Evolutionary conservation across 2,888 invertebrate genomes (phyloP), one percentile per base, ranked within the genome.

Genomic region (Drosophila nr. perissopoda): DNA sequence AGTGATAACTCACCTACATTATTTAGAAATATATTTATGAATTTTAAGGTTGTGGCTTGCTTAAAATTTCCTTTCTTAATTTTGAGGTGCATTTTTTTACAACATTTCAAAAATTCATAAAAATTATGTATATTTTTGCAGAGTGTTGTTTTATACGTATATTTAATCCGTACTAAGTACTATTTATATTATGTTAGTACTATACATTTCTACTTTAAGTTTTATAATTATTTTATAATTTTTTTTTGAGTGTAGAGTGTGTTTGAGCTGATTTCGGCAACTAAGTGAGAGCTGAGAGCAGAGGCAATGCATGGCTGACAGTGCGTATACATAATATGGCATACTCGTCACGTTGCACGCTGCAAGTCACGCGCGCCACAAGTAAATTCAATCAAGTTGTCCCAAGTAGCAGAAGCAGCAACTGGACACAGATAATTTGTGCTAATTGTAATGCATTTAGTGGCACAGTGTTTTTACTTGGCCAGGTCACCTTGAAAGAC

Each of bases 391-490:
- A 90, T 85, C 90, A 85, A 88, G 83, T 80, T 72, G 70, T 66
- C 46, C 67, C 63, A 48, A 67, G 64, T 72, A 59, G 67, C 66
- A 74, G 63, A 71, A 54, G 25, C 53, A 53, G 10, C 8, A 76
- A 70, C 72, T 74, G 84, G 90, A 79, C 88, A 74, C 76, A 68
- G 67, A 74, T 90, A 82, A 90, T 85, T 85, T 80, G 74, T 70
- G 83, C 76, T 85, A 90, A 85, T 85, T 85, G 89, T 86, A 83
- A 85, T 85, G 90, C 89, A 85, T 72, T 84, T 84, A 70, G 76
- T 60, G 71, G 69, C 72, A 52, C 61, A 56, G 49, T 54, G 18
- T 56, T 27, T 36, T 56, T 27, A 8, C 46, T 56, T n/a, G 49
- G 61, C 54, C 67, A 70, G 90, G 81, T 82, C 83, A 76, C 70